Percentiles rank a stretch among this genome's conserved stretches.
Evolutionary conservation across 2,888 invertebrate genomes (phyloP).

Genomic region (Andrena haemorrhoa): DNA sequence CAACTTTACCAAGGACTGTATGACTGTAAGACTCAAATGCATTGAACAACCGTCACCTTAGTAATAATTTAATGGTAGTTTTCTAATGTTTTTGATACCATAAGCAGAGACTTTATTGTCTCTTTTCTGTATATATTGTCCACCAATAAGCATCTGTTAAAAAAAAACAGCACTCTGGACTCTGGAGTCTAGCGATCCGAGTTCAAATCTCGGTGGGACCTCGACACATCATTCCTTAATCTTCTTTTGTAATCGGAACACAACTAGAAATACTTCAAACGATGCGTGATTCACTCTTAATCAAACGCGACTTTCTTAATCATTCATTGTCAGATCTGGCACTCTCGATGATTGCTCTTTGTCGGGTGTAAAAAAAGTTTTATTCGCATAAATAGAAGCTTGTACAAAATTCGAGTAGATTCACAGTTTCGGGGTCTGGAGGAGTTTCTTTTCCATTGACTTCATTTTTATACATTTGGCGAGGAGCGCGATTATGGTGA

Average conservation of each 20-base stretch:
- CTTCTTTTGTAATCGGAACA: neutral
- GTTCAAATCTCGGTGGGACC: constrained; percentile 93
- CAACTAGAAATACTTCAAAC: neutral
- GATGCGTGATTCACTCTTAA: neutral
- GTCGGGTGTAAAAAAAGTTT: constrained; percentile 14
- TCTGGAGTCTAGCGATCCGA: constrained; percentile 92
- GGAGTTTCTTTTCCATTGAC: constrained; percentile 76
- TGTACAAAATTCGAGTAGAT: constrained; percentile 26
- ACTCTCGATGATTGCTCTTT: neutral
- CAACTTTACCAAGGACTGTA: no score
- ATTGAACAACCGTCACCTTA: no score
- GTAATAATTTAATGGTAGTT: no score
- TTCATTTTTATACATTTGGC: constrained; percentile 77
- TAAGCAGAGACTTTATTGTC: no score
- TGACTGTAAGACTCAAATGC: no score
- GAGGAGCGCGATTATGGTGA: constrained; percentile 77
- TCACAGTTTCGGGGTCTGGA: constrained; percentile 78
- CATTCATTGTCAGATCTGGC: neutral
- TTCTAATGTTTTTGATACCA: no score
- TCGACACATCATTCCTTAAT: constrained; percentile 33
- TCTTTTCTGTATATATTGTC: no score
- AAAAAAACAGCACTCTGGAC: constrained; percentile 86
- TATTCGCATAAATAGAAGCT: constrained; percentile 30
- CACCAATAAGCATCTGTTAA: no score
- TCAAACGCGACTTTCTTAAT: neutral